Evolutionary conservation across 1,140 invertebrate genomes (phyloP), one percentile per base, ranked within the genome.

Genomic region (Penaeus japonicus): DNA sequence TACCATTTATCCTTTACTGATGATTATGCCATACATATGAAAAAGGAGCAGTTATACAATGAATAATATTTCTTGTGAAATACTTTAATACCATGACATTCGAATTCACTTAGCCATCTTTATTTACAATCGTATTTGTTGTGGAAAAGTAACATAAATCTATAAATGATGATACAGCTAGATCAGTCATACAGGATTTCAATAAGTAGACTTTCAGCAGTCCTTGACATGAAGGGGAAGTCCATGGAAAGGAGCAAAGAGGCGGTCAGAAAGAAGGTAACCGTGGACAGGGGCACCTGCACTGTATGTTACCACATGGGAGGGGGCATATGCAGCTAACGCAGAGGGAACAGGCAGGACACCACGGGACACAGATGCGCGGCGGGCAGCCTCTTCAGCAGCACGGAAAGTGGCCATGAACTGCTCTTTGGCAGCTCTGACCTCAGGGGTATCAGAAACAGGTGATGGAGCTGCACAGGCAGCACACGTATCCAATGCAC

Each of bases 331-430:
- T n/a, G n/a, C 73, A 32, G 79, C 12, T 39, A 57, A 22, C 24
- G 55, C 79, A 0, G 79, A 20, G n/a, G 79, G 86, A 24, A 54
- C 85, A 53, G 85, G 86, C 1, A 81, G 32, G 5, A 87, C 53
- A 73, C 79, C 86, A 10, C 79, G 57, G 4, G 24, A 30, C 1
- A 27, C 24, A 15, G 79, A 70, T 10, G 62, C n/a, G 7, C 79
- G 78, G 20, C 12, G 4, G 4, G 86, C 86, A 1, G 86, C 79
- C 20, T 4, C 70, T 65, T 87, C 39, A 55, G 86, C 86, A 22
- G 79, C 86, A 18, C 86, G 59, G 65, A 87, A 87, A 27, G 75
- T 73, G 39, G 53, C 79, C 79, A 87, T 83, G 54, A 87, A 87
- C 35, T 78, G n/a, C 53, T 53, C 47, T 30, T 47, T 77, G 17